Base-by-base conservation (phyloP, 2,888 invertebrate species). In the Monopis laevigella region DNA sequence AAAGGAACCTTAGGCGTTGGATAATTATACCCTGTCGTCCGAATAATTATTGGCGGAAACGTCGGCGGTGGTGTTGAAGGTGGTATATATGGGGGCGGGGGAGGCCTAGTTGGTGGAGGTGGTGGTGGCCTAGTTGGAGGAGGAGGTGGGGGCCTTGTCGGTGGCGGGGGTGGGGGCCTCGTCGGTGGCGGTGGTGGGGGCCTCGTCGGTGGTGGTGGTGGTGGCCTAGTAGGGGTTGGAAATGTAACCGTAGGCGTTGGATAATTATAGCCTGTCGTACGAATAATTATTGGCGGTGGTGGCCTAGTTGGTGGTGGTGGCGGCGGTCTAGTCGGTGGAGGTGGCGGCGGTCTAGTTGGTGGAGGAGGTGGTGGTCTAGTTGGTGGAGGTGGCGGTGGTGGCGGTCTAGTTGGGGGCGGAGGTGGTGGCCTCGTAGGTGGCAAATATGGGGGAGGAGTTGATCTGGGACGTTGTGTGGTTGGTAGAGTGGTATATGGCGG, bases 261-360 rank as follows among this genome's bases (percentile, higher is more conserved):
- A 21, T 66, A 63, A 11, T 51, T 53, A 46, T 66, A 66, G 1
- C 64, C 64, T 2, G 66, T 67, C 0, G 65, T 65, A n/a, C n/a
- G n/a, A n/a, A n/a, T n/a, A n/a, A n/a, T n/a, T n/a, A n/a, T n/a
- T n/a, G 24, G 24, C 6, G 24, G 24, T 24, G 24, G 24, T 24
- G 24, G 24, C 24, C 24, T 24, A 10, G 24, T 24, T n/a, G n/a
- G n/a, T n/a, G n/a, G n/a, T n/a, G n/a, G n/a, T n/a, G n/a, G n/a
- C 10, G 24, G 24, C 6, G 24, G 24, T 48, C 51, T 52, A 7
- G 48, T 48, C 3, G 48, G 49, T 50, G n/a, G 24, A 24, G 24
- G 24, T 6, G 24, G 24, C 10, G 24, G 24, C 10, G 24, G 24
- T 10, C 24, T 24, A 10, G 24, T 24, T n/a, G n/a, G n/a, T n/a